Percentiles rank a stretch among this genome's conserved stretches.
Evolutionary conservation across 2,797 vertebrate species (phyloP).

Genomic region (Hippoglossus hippoglossus): DNA sequence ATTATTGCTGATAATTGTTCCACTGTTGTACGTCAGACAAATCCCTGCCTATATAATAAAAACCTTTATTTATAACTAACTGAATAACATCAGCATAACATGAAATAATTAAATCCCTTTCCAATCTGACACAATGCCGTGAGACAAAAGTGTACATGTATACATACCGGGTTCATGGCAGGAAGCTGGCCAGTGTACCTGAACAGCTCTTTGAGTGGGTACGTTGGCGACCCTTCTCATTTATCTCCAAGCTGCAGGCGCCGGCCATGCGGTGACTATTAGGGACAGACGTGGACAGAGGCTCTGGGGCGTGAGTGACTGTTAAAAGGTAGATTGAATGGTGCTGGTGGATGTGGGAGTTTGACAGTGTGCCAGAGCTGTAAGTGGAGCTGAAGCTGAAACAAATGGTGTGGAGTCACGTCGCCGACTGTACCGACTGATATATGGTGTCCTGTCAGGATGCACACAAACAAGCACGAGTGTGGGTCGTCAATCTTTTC

Average conservation of each 20-base stretch:
- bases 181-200: neutral
- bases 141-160: neutral
- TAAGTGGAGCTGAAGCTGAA: conserved; percentile 26
- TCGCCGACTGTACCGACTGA: conserved; percentile 5
- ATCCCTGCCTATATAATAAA: neutral
- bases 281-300: conserved; percentile 16
- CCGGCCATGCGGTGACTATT: conserved; percentile 15
- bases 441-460: conserved; percentile 19
- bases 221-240: neutral
- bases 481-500: conserved; percentile 11
- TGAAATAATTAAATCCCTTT: neutral
- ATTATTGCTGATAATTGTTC: too few species aligned
- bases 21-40: too few species aligned
- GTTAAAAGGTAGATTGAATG: conserved; percentile 31
- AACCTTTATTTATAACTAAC: neutral
- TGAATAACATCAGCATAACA: neutral
- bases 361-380: conserved; percentile 22
- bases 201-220: neutral
- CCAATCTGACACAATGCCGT: neutral
- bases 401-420: conserved; percentile 23
- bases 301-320: conserved; percentile 19
- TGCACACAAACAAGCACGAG: conserved; percentile 1
- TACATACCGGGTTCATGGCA: neutral
- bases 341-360: conserved; percentile 6
- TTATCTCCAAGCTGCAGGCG: conserved; percentile 47